Conservation (phyloP, 2,888 invertebrate genomes). For the Amblyjoppa proteus region DNA sequence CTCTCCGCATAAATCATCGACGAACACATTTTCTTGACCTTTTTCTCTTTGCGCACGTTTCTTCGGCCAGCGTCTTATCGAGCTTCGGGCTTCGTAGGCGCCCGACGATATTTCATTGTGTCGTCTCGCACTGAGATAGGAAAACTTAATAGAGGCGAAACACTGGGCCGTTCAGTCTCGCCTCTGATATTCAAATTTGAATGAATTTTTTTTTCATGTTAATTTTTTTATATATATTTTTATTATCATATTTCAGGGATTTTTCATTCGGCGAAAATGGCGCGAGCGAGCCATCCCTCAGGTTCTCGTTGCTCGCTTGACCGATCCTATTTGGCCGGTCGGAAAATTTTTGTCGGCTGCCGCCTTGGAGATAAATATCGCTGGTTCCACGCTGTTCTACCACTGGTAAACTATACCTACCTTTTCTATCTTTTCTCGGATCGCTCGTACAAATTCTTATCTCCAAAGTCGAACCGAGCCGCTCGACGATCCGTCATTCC, state of each 20-base stretch:
- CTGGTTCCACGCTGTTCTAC: constrained; percentile 33
- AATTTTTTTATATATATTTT: constrained; percentile 62
- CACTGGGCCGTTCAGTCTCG: constrained; percentile 13
- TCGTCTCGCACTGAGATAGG: neutral
- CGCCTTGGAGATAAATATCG: constrained; percentile 72
- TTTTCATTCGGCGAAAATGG: constrained; percentile 75
- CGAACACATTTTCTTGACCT: constrained; percentile 9
- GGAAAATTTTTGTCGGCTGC: constrained; percentile 74
- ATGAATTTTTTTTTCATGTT: constrained; percentile 49
- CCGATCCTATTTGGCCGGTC: constrained; percentile 57
- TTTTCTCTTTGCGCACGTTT: constrained; percentile 10
- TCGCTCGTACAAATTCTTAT: constrained; percentile 78
- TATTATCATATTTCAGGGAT: constrained; percentile 79
- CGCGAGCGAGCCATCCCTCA: constrained; percentile 34
- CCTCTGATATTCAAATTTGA: constrained; percentile 70
- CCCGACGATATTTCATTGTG: constrained; percentile 38
- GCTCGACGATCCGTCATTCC: constrained; percentile 72
- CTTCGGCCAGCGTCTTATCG: neutral
- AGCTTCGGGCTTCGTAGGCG: neutral
- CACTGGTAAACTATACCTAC: constrained; percentile 53
- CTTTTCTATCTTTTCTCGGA: constrained; percentile 73
- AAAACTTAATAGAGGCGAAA: constrained; percentile 19
- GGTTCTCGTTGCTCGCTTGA: constrained; percentile 32
- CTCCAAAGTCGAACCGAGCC: constrained; percentile 70
- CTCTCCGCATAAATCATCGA: constrained; percentile 3